Conservation (phyloP, 2,888 invertebrate genomes). For the Brachypterus glaber region DNA sequence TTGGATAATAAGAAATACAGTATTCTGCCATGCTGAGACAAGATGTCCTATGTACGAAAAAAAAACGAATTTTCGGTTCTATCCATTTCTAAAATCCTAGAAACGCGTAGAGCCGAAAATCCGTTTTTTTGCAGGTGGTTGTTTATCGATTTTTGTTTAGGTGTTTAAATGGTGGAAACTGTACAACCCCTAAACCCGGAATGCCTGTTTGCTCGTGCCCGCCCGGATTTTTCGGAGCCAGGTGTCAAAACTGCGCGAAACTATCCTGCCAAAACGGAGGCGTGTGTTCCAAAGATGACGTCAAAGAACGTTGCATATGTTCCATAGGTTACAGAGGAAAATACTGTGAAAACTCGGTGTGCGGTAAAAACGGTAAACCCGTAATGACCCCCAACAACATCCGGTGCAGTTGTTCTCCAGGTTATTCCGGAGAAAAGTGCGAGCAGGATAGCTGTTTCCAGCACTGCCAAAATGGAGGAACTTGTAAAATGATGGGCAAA, state of each 20-base stretch:
- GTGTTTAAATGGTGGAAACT: conserved; percentile 54
- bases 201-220: conserved; percentile 44
- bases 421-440: conserved; percentile 50
- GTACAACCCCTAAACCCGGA: conserved; percentile 37
- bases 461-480: conserved; percentile 52
- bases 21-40: no score
- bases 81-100: no score
- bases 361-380: conserved; percentile 32
- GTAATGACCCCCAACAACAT: conserved; percentile 21
- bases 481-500: conserved; percentile 36
- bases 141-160: no score
- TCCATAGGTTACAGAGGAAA: conserved; percentile 45
- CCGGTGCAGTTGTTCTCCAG: conserved; percentile 42
- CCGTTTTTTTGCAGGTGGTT: no score
- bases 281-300: conserved; percentile 43
- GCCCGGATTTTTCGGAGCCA: conserved; percentile 43
- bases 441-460: conserved; percentile 49
- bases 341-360: conserved; percentile 42
- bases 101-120: no score
- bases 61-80: no score
- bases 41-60: no score
- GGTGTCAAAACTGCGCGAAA: conserved; percentile 51
- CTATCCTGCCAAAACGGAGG: conserved; percentile 54
- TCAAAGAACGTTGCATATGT: conserved; percentile 45
- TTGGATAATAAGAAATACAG: no score